phyloP scores from a whole-genome alignment of 1,140 invertebrate species.

The Zelostemma sp. region DNA sequence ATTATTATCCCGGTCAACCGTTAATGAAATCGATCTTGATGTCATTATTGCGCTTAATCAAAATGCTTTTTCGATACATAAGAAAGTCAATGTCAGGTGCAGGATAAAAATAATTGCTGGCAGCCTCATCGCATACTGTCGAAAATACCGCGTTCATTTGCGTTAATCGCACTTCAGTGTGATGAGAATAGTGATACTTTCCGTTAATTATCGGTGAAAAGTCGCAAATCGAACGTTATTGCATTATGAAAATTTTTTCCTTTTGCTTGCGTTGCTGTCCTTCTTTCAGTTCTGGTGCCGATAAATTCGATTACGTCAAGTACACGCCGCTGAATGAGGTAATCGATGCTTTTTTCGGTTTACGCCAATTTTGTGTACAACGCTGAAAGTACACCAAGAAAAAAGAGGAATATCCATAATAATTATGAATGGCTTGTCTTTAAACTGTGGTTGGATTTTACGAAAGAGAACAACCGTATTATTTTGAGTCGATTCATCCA shows the following conservation, averaged over 20 bases:
- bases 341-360: conserved; percentile 25
- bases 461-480: too few relatives aligned
- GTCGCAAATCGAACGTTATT: conserved; percentile 4
- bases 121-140: conserved; percentile 14
- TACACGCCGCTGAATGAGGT: conserved; percentile 58
- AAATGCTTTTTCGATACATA: conserved; percentile 9
- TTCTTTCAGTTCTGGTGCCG: conserved; percentile 31
- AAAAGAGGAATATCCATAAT: too few relatives aligned
- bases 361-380: too few relatives aligned
- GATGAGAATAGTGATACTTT: background rate
- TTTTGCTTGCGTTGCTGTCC: conserved; percentile 41
- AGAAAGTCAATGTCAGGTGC: conserved; percentile 60
- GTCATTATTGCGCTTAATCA: background rate
- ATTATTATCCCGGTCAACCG: too few relatives aligned
- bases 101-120: conserved; percentile 56
- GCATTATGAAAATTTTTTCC: conserved; percentile 33
- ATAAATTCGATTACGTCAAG: conserved; percentile 58
- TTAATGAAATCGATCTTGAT: too few relatives aligned
- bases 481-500: too few relatives aligned
- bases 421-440: too few relatives aligned
- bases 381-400: too few relatives aligned
- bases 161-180: conserved; percentile 49
- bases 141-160: conserved; percentile 10
- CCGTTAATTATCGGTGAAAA: background rate
- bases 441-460: too few relatives aligned